Evolutionary conservation across 2,888 invertebrate genomes (phyloP).

Genomic region (Monoplex corrugatus): DNA sequence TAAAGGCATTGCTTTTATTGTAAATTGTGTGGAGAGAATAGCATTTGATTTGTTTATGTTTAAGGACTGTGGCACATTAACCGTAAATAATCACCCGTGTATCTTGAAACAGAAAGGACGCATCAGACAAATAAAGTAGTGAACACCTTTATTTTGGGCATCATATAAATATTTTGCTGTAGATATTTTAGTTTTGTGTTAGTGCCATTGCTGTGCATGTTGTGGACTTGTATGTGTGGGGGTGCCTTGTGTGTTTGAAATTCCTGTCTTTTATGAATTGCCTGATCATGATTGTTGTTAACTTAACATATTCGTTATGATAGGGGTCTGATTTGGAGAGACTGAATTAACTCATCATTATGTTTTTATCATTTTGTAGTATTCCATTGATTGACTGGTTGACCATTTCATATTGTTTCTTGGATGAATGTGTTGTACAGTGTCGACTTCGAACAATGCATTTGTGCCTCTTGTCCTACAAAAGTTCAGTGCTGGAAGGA

Average conservation of each 20-base stretch:
- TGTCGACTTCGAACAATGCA: background rate
- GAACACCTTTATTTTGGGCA: no score
- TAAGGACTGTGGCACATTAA: no score
- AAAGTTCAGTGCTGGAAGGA: background rate
- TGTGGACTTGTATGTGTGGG: background rate
- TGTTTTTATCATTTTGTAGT: conserved; percentile 10
- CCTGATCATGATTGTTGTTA: background rate
- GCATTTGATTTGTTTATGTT: no score
- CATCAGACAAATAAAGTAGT: no score
- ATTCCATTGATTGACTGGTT: background rate
- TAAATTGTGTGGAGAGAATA: no score
- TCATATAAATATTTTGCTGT: no score
- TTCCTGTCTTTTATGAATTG: background rate
- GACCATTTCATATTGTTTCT: no score
- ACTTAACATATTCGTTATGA: conserved; percentile 17
- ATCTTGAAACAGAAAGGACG: no score
- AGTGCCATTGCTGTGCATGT: background rate
- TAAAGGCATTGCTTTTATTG: no score
- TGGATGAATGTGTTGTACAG: no score
- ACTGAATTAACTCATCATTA: conserved; percentile 7
- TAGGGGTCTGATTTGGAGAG: background rate
- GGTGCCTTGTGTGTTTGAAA: background rate
- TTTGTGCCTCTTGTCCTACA: background rate
- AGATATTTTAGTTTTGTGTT: no score
- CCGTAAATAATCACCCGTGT: no score